A percentile compares a stretch with the other conserved stretches of the same genome.
Evolutionary conservation across 2,797 vertebrate species (phyloP).

Genomic region (Lacerta agilis): DNA sequence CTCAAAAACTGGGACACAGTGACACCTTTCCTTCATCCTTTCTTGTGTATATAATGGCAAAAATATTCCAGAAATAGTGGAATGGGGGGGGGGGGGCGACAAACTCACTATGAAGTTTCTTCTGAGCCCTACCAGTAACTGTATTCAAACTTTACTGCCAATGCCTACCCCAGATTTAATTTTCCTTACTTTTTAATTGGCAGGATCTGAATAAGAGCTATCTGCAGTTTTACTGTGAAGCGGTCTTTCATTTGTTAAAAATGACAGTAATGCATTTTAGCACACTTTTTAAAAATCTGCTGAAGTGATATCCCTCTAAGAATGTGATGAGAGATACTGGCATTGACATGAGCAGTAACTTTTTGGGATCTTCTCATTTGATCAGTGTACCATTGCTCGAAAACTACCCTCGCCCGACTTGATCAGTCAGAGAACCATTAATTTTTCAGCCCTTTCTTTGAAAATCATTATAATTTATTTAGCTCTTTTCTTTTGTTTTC

Average conservation of each 20-base stretch:
- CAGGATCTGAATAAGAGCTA: slow-evolving; percentile 28
- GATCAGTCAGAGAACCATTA: slow-evolving; percentile 63
- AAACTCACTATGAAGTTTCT: neutral
- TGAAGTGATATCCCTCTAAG: slow-evolving; percentile 49
- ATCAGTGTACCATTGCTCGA: slow-evolving; percentile 54
- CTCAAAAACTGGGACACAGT: neutral
- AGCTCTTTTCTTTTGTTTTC: slow-evolving; percentile 44
- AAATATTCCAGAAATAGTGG: neutral
- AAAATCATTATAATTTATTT: slow-evolving; percentile 73
- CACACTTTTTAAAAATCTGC: slow-evolving; percentile 50
- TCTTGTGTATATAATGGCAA: neutral
- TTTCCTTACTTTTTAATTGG: neutral
- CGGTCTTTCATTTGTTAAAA: slow-evolving; percentile 57
- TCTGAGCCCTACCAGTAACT: neutral
- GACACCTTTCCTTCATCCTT: neutral
- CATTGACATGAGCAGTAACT: slow-evolving; percentile 49
- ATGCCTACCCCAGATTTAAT: neutral
- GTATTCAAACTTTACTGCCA: neutral
- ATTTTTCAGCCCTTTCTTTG: slow-evolving; percentile 71
- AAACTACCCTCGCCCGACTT: slow-evolving; percentile 46
- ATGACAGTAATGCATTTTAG: slow-evolving; percentile 56
- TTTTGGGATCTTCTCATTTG: slow-evolving; percentile 53
- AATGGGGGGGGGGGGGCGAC: fast-evolving
- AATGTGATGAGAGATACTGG: slow-evolving; percentile 50
- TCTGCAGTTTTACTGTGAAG: slow-evolving; percentile 40